A percentile compares a stretch with the other conserved stretches of the same genome.
Conservation (phyloP, 2,797 vertebrate genomes). For the Masticophis lateralis region DNA sequence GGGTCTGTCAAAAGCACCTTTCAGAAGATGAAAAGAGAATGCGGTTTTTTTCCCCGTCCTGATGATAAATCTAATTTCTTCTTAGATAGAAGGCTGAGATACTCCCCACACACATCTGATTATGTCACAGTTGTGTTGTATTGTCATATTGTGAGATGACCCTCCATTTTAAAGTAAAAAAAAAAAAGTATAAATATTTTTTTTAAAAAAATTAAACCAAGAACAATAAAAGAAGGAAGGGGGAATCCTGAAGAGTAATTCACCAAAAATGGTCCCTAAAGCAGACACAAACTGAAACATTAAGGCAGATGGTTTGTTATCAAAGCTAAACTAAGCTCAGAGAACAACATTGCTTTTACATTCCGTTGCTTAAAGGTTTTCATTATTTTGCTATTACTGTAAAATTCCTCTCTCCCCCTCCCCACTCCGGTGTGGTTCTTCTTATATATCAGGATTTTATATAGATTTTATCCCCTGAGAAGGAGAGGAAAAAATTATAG, state of each 20-base stretch:
- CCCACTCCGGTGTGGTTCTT: conserved; percentile 42
- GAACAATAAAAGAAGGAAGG: background rate
- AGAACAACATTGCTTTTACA: conserved; percentile 34
- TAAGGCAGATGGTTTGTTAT: conserved; percentile 37
- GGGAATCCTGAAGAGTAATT: conserved; percentile 34
- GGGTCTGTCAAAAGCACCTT: conserved; percentile 82
- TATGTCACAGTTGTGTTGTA: conserved; percentile 71
- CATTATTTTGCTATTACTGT: conserved; percentile 40
- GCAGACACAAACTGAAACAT: conserved; percentile 32
- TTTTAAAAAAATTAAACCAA: conserved; percentile 37
- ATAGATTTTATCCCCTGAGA: conserved; percentile 29
- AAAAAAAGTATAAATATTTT: conserved; percentile 57
- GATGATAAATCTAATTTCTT: conserved; percentile 80
- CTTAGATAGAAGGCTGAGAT: conserved; percentile 72
- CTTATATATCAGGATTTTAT: conserved; percentile 43
- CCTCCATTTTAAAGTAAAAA: conserved; percentile 33
- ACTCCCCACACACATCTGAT: conserved; percentile 57
- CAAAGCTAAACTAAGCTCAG: conserved; percentile 41
- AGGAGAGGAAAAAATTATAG: accelerated
- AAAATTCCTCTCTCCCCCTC: conserved; percentile 23
- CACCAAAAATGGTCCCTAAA: conserved; percentile 45
- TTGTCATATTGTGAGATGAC: conserved; percentile 63
- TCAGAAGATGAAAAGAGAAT: conserved; percentile 80
- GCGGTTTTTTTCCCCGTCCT: conserved; percentile 54
- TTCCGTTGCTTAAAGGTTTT: conserved; percentile 25